Evolutionary conservation across 92 coral and sea anemone genomes (phyloP), one percentile per base, ranked within the genome.

Genomic region (Umimayanthus chanpuru): DNA sequence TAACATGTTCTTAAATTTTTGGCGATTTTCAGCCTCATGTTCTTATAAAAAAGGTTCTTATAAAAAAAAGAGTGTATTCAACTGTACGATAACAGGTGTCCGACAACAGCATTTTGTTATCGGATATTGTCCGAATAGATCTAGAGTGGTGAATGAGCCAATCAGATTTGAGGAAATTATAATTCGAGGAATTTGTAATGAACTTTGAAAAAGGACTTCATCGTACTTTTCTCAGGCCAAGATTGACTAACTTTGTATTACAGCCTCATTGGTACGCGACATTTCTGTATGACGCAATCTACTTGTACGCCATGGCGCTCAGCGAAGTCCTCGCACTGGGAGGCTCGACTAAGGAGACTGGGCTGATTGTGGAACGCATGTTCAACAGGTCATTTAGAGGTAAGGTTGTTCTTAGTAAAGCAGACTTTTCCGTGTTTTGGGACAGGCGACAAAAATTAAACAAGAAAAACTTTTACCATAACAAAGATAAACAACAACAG

Each of bases 191-290:
- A 32, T 32, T 32, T 32, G 2, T 32, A 32, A 32, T 32, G 2
- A 32, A 47, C 9, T 47, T 47, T 47, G 9, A 47, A 47, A 47
- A 47, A 47, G 50, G 9, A 47, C 28, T 41, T 18, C 25, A 4
- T 70, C 12, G 23, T 15, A 81, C 18, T 21, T 10, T n/a, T 73
- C 58, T 53, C 58, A 12, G 18, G 16, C 28, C 1, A 18, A 9
- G 36, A 26, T 29, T 50, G 9, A 7, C 20, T 14, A 2, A 26
- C 64, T 44, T 80, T 61, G 12, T 77, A 40, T 49, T 26, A n/a
- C n/a, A 92, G 95, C 70, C 89, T 32, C 93, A 94, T 26, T 94
- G 97, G 97, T 94, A 92, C 73, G 92, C 95, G 2, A 86, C 95
- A 15, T 94, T 94, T 61, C 78, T 94, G 25, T 92, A 94, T 79